Evolutionary conservation across 2,797 vertebrate species (phyloP), one percentile per base, ranked within the genome.

Genomic region (Darevskia nairensis): DNA sequence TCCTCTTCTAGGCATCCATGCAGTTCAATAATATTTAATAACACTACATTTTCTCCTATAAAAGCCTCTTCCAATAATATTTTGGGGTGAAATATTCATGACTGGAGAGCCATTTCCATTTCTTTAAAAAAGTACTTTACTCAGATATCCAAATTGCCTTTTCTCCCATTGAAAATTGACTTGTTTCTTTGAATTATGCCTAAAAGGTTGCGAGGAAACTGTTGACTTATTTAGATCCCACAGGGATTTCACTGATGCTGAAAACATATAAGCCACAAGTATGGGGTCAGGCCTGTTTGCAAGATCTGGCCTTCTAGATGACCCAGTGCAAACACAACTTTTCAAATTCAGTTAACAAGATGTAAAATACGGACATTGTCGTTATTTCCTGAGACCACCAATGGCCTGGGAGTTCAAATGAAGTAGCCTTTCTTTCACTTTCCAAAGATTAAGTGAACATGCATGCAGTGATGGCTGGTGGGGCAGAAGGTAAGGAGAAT

Each of bases 1-100:
- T 88, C 66, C 7, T 82, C 19, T 77, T 74, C 15, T 19, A 74
- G 23, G 78, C 27, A 90, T 74, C 89, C 61, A 84, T 64, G 68
- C 79, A 89, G 59, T 82, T 89, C 84, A 35, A 6, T 32, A 91
- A 90, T 86, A 35, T 78, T 91, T 77, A 90, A 91, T 87, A 91
- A 86, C 25, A 61, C 66, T 66, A 3, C 4, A 71, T 88, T 92
- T 88, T 88, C 79, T 89, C 19, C 75, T n/a, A 8, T 5, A 6
- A 74, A 85, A 39, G 29, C n/a, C 23, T 90, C 59, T 85, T 82
- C 72, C 69, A 89, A 35, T 19, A 88, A 80, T 23, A 88, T 61
- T 80, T 82, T 27, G 25, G 19, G 82, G 68, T 35, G 10, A 29
- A 93, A 87, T 91, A 88, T 84, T 86, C 59, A 80, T 89, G 64